Conservation (phyloP, 1,140 invertebrate species). For the Musca domestica region DNA sequence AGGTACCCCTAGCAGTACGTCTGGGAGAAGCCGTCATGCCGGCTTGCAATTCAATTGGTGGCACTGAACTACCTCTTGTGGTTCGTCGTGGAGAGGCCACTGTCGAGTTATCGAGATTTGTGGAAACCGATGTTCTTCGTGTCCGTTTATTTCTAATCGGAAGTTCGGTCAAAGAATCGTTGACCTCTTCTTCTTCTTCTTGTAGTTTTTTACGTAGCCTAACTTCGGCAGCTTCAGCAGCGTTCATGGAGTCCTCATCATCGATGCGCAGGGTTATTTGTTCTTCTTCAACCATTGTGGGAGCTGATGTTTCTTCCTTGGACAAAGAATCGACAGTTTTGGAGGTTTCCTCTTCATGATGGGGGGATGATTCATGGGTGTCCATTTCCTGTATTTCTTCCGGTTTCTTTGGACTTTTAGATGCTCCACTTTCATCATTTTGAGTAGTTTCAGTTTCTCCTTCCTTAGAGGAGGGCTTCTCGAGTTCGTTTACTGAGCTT, state of each 20-base stretch:
- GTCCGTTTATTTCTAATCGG: too few species aligned
- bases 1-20: too few species aligned
- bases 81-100: too few species aligned
- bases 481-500: background rate
- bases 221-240: background rate
- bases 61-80: too few species aligned
- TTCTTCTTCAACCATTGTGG: background rate
- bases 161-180: background rate
- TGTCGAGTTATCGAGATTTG: too few species aligned
- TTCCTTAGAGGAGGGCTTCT: too few species aligned
- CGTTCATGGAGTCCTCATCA: slow-evolving; percentile 15
- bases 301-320: too few species aligned
- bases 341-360: too few species aligned
- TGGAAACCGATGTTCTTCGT: too few species aligned
- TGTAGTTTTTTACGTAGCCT: background rate
- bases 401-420: background rate
- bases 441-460: background rate
- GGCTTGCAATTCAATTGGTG: too few species aligned
- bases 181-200: background rate
- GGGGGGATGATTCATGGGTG: background rate
- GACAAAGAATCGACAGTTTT: too few species aligned
- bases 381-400: background rate
- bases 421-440: background rate
- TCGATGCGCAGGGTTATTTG: slow-evolving; percentile 13
- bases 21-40: too few species aligned